Evolutionary conservation across 35 echinoderm and acorn worm species (phyloP), one percentile per base, ranked within the genome.

Genomic region (Heliocidaris tuberculata): DNA sequence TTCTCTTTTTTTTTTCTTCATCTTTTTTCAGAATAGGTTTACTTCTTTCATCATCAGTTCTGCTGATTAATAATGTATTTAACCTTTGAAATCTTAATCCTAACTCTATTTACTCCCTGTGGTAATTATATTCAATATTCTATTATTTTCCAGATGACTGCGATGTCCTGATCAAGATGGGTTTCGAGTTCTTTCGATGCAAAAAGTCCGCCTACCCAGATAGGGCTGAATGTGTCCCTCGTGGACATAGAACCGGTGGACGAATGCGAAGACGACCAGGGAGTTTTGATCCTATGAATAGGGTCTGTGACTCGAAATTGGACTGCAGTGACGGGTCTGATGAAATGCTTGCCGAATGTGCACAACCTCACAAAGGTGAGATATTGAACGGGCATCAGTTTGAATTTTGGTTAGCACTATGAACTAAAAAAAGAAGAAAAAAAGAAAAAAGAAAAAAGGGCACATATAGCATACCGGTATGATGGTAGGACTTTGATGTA

Each of bases 311-410:
- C 21, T 93, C 91, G 49, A 93, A 10, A 48, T 30, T 93, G 12
- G 91, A 93, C 91, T 93, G 91, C 91, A 59, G 13, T 0, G 91
- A 93, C 50, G 91, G 91, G 9, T 93, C 91, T 3, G 91, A 93
- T 59, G 91, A 93, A 27, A 93, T 59, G 48, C 91, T 93, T 13
- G 15, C 15, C 47, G 91, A 93, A n/a, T 93, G 91, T 31, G 50
- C 50, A 27, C n/a, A 32, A 50, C 32, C 32, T n/a, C 87, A 89
- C 31, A 89, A 48, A 48, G 87, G 87, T 89, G 24, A 47, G 32
- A 42, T 42, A 42, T 42, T 60, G 59, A 60, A 60, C 12, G 5
- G 59, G 59, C 9, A 60, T 12, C 59, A 42, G 35, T 42, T 42
- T 42, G 35, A 42, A 42, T 42, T 42, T 42, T 0, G 35, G 35